phyloP scores from a whole-genome alignment of 2,113 vertebrate species.

The Sinocyclocheilus maitianheensis region DNA sequence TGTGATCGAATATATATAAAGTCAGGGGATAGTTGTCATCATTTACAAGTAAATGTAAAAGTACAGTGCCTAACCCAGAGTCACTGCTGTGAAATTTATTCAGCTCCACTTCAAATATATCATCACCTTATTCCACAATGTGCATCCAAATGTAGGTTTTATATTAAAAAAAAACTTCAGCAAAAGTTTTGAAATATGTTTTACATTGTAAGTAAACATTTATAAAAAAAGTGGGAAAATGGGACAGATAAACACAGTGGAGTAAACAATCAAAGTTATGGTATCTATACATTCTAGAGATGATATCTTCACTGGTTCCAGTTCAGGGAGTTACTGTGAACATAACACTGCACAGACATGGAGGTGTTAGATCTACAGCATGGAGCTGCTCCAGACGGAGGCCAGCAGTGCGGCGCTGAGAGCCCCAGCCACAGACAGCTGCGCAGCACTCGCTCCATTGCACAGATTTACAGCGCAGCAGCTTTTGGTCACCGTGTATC shows the following conservation, averaged over 20 bases:
- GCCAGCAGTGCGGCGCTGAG: slow-evolving; percentile 45
- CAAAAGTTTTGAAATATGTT: neutral
- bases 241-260: neutral
- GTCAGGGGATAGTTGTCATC: too few relatives aligned
- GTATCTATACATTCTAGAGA: neutral
- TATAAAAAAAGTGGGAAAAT: neutral
- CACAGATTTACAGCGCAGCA: slow-evolving; percentile 60
- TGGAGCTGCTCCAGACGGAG: slow-evolving; percentile 18
- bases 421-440: slow-evolving; percentile 50
- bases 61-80: too few relatives aligned
- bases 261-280: neutral
- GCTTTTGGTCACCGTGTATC: slow-evolving; percentile 53
- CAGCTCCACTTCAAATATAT: neutral
- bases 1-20: too few relatives aligned
- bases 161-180: neutral
- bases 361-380: slow-evolving; percentile 16
- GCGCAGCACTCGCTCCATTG: slow-evolving; percentile 54
- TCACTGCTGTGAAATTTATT: neutral
- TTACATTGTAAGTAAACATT: neutral
- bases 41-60: too few relatives aligned
- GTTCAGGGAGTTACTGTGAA: neutral
- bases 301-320: neutral
- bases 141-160: neutral
- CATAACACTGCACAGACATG: neutral
- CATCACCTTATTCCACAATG: neutral